Base-by-base conservation (phyloP, 2,797 vertebrate species). In the Choloepus didactylus region DNA sequence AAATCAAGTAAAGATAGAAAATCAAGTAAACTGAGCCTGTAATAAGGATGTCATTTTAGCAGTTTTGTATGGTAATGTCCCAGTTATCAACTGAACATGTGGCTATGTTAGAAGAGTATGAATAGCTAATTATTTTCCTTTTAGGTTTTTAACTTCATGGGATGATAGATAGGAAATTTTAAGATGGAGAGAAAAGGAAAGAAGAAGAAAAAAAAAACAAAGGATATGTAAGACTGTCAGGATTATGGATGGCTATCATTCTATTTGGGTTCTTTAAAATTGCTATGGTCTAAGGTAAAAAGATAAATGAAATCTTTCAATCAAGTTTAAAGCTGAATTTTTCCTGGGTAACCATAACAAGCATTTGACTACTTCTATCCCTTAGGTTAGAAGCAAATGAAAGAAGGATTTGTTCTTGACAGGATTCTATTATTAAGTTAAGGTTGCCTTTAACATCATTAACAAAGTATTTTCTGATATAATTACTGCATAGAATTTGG, bases 281-380 rank as follows among this genome's bases (percentile, higher is more conserved):
- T 96, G 59, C 83, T 95, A 73, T 16, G 27, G 35, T 95, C 31
- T 23, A 96, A 97, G 60, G 92, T 94, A 96, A 95, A 51, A 96
- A 98, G 87, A 84, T 96, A 95, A 97, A 54, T 35, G 25, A 95
- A 97, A 97, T 91, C 76, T 86, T 95, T 96, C 41, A 85, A 87
- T 96, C 69, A 0, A 1, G 91, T 98, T 97, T 92, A 96, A 97
- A 96, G 54, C 75, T n/a, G 11, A 92, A n/a, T 66, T 95, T 97
- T 97, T 97, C 60, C 35, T 59, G 38, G 89, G 69, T 83, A 97
- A 90, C 46, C 62, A 4, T 94, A 95, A 96, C 21, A 92, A 97
- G 84, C 31, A 88, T 85, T 87, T 97, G 91, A 87, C 69, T 93
- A 83, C 5, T 94, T 96, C 87, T 95, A 91, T 95, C 81, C 66